Evolutionary conservation across 1,140 invertebrate species (phyloP).

Genomic region (Achroia grisella): DNA sequence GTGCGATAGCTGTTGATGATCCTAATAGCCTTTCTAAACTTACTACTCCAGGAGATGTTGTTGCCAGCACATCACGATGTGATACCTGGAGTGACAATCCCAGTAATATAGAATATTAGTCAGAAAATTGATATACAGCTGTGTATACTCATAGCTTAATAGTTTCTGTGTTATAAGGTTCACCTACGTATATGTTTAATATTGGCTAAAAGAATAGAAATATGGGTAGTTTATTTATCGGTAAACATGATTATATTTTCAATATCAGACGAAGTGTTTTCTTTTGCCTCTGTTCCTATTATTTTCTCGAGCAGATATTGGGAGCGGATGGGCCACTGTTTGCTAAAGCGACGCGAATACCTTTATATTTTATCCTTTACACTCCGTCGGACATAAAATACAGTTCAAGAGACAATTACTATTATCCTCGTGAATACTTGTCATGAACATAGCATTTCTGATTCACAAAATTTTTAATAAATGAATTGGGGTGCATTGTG

Average conservation of each 20-base stretch:
- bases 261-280: slow-evolving; percentile 4
- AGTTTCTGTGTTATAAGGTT: no score
- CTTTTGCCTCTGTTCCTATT: slow-evolving; percentile 6
- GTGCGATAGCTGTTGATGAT: slow-evolving; percentile 16
- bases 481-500: no score
- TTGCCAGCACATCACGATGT: slow-evolving; percentile 1
- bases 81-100: slow-evolving; percentile 1
- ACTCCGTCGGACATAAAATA: slow-evolving; percentile 15
- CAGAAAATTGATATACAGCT: no score
- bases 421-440: slow-evolving; percentile 4
- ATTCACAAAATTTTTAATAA: no score
- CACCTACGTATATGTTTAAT: neutral
- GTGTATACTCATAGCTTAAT: no score
- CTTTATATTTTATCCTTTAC: slow-evolving; percentile 20
- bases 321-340: slow-evolving; percentile 11
- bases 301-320: slow-evolving; percentile 10
- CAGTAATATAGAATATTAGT: neutral
- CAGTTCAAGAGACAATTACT: slow-evolving; percentile 5
- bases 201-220: no score
- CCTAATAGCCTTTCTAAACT: slow-evolving; percentile 9
- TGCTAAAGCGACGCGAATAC: slow-evolving; percentile 13
- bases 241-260: slow-evolving; percentile 10
- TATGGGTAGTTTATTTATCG: slow-evolving; percentile 2
- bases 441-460: neutral
- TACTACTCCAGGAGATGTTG: slow-evolving; percentile 6